Evolutionary conservation across 92 coral and sea anemone genomes (phyloP), one percentile per base, ranked within the genome.

Genomic region (Epizoanthus fatuus): DNA sequence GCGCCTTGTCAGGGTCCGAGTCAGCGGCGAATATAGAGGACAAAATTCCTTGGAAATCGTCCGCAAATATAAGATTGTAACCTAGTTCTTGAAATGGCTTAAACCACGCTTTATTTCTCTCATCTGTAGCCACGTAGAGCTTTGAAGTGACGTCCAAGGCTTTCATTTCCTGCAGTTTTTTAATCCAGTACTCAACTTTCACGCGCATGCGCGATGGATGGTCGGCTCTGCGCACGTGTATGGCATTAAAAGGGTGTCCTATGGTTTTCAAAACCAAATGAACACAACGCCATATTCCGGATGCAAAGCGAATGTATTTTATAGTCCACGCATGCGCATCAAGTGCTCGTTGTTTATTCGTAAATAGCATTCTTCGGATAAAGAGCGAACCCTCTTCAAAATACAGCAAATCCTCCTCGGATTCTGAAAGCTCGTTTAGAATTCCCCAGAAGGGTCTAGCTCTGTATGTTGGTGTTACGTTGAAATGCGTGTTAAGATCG

Each of bases 61-160:
- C 85, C 52, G 98, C 95, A 71, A 95, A 97, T 12, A 88, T 75
- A n/a, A 97, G 58, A 5, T 86, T 53, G 84, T 89, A 97, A 2
- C 99, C 99, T 14, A 94, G 97, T 32, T 90, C 86, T 25, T 81
- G 87, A 40, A 97, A 92, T 20, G 98, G 98, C 19, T 84, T 38
- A 76, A 97, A 97, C 99, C 99, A 97, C 6, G 92, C 77, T 57
- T 77, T 81, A 90, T 95, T 82, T 37, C 53, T 65, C 70, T 97
- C 99, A 68, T 97, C 99, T 12, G 99, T 97, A 15, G 99, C 98
- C 19, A 97, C 85, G 75, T 97, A 97, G 55, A 97, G 98, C 37
- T 81, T 91, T 7, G 88, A 69, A 0, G 98, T 89, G 54, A 82
- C 25, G 67, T 84, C 85, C 35, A 91, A 72, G 47, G 96, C 91